These are phyloP conservation scores for Pterocles gutturalis DNA, from an alignment of 2,113 vertebrate species.

Conservation along the genomic window DNA sequence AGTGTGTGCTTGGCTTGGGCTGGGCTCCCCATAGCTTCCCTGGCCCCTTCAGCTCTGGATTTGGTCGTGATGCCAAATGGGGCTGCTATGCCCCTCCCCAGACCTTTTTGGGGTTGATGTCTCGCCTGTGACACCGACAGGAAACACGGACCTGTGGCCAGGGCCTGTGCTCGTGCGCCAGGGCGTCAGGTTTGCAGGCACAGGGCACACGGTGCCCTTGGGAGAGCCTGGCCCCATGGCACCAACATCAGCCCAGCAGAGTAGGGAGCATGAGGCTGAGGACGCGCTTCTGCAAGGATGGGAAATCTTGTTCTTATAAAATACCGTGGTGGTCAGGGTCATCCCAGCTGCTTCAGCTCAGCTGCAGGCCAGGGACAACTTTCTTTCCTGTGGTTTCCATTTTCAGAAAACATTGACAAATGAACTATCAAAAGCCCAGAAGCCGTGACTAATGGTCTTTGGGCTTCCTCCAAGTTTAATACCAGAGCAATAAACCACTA, in stretches of 20 bases:
- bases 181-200: neutral
- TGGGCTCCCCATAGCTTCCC: neutral
- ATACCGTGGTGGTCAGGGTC: neutral
- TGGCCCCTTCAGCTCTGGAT: neutral
- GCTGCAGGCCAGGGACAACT: neutral
- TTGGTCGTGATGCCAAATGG: neutral
- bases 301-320: neutral
- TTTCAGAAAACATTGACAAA: neutral
- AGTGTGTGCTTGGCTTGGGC: fast-evolving
- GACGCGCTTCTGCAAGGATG: neutral
- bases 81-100: fast-evolving
- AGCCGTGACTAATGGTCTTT: neutral
- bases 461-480: neutral
- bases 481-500: neutral
- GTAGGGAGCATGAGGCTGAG: neutral
- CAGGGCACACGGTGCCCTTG: fast-evolving
- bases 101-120: neutral
- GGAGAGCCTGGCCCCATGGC: fast-evolving
- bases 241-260: neutral
- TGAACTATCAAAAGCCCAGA: neutral
- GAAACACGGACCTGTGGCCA: neutral
- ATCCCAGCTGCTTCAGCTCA: neutral
- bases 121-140: fast-evolving
- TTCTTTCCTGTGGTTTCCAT: neutral
- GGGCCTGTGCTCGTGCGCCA: fast-evolving